Conservation (phyloP, 2,113 vertebrate genomes). For the Drymodes brunneopygia region DNA sequence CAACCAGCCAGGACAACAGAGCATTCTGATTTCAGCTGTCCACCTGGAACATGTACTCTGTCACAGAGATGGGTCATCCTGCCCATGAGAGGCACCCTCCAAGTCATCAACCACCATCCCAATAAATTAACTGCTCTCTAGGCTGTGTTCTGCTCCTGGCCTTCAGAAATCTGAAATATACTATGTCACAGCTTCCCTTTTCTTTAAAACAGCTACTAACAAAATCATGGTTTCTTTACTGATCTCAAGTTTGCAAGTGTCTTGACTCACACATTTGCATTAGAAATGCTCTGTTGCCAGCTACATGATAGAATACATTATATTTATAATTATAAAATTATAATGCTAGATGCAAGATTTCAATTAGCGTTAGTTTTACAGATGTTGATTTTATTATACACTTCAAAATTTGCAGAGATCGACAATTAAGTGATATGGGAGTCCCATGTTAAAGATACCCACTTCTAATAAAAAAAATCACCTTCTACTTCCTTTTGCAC, state of each 20-base stretch:
- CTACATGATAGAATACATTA: not conserved
- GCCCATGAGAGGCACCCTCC: accelerated
- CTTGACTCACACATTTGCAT: not conserved
- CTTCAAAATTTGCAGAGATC: not conserved
- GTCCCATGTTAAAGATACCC: not conserved
- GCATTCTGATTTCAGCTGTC: not conserved
- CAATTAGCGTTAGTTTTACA: not conserved
- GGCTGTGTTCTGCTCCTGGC: not conserved
- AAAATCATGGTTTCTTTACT: not conserved
- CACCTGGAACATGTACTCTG: not conserved
- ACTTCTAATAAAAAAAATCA: not conserved
- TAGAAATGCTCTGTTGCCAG: not conserved
- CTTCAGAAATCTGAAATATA: not conserved
- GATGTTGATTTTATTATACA: not conserved
- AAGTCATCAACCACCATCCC: not conserved
- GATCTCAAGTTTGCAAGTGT: not conserved
- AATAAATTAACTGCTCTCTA: not conserved
- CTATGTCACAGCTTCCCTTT: not conserved
- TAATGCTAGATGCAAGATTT: not conserved
- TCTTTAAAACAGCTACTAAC: not conserved
- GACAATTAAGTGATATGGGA: not conserved
- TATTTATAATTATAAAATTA: too few species aligned
- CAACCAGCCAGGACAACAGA: not conserved
- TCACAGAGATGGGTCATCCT: not conserved
- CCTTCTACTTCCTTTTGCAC: not conserved